Evolutionary conservation across 2,888 invertebrate genomes (phyloP), one percentile per base, ranked within the genome.

Genomic region (Invenusta paracnida): DNA sequence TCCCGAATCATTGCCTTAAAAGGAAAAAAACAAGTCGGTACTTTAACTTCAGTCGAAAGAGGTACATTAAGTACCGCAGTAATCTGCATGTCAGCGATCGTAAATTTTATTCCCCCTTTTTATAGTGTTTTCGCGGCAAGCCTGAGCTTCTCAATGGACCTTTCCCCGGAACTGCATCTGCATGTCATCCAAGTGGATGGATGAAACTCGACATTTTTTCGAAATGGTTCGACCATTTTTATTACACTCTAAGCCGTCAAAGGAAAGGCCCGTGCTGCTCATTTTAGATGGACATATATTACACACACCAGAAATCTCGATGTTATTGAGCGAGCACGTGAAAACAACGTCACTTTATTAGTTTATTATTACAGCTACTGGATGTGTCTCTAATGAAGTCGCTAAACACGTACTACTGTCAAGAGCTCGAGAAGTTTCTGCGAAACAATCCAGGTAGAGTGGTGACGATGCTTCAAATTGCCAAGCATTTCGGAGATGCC

Each of bases 241-340:
- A 30, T 5, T 27, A 82, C 82, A 82, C 27, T 11, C 27, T 27
- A 13, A 82, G 27, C 82, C 82, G 27, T 23, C 29, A 13, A 30
- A 29, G 28, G 29, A 29, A 27, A 27, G 27, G 11, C 27, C 82
- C 27, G 82, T 82, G 23, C 82, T 82, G 11, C 82, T 82, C 11
- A 82, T 82, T 17, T 17, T 82, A 17, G 82, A 82, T 82, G 82
- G 82, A 29, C 82, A 82, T 28, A n/a, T n/a, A 11, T n/a, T 30
- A 82, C 82, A 5, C 82, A 82, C 27, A 82, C 23, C 31, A 82
- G 27, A 82, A 82, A 82, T 82, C 82, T 82, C 27, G 73, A 73
- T 25, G 23, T 73, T 2, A 73, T 73, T 23, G 73, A 73, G 17
- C 73, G 17, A 73, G 73, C 73, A 2, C 73, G 48, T 5, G 48